These are phyloP conservation scores for Willowsia nigromaculata DNA, from an alignment of 2,888 invertebrate species.

Conservation along the genomic window DNA sequence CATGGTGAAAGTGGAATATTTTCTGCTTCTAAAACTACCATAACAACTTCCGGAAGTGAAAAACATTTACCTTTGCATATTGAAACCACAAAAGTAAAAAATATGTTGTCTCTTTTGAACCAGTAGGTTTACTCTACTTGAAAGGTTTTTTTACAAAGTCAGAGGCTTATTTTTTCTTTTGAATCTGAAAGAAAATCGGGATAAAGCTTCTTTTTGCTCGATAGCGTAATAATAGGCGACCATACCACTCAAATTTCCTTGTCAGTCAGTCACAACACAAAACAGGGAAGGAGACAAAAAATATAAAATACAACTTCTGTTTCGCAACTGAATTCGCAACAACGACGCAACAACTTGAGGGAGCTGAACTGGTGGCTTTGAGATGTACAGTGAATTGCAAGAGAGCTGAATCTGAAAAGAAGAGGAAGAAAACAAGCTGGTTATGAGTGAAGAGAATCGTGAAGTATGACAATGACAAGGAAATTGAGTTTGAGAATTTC, in stretches of 20 bases:
- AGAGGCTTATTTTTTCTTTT: no score
- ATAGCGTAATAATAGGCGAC: no score
- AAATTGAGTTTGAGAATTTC: slow-evolving; percentile 16
- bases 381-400: neutral
- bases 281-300: neutral
- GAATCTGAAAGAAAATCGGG: no score
- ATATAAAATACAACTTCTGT: neutral
- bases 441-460: neutral
- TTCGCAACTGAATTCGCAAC: neutral
- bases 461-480: slow-evolving; percentile 6
- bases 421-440: neutral
- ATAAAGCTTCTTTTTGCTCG: neutral
- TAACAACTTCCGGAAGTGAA: neutral
- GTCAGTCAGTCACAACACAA: neutral
- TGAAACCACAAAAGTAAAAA: neutral
- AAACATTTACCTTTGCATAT: neutral
- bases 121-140: no score
- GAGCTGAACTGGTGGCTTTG: neutral
- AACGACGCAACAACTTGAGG: neutral
- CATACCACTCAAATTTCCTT: neutral
- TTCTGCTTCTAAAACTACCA: neutral
- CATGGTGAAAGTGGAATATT: no score
- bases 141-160: no score
- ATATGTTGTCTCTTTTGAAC: no score
- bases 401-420: neutral